Evolutionary conservation across 2,113 vertebrate species (phyloP).

Genomic region (Mystacornis crossleyi): DNA sequence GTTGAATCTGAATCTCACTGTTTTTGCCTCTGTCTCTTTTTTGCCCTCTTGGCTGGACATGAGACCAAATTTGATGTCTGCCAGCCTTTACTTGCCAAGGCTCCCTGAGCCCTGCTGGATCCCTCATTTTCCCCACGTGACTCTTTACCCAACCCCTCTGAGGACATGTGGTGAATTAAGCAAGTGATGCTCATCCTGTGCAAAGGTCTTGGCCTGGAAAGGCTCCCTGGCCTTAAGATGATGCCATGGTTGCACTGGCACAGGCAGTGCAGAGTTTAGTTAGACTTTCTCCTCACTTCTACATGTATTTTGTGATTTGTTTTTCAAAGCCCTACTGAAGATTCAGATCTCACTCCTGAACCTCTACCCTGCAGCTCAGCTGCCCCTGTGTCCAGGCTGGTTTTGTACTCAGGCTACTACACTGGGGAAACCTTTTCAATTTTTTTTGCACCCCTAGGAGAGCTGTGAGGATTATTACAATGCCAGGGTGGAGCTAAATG

Average conservation of each 20-base stretch:
- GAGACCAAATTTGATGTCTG: neutral
- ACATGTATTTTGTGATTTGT: neutral
- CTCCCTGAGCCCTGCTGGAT: neutral
- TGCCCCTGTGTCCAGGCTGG: neutral
- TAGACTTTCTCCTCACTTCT: neutral
- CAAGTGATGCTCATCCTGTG: neutral
- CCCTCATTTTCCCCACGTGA: neutral
- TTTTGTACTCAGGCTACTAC: neutral
- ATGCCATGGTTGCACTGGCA: neutral
- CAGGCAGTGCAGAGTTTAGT: neutral
- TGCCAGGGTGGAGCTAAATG: neutral
- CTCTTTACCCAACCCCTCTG: neutral
- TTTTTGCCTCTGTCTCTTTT: neutral
- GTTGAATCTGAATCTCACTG: neutral
- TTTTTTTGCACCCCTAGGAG: neutral
- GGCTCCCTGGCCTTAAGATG: neutral
- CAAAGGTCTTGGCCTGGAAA: neutral
- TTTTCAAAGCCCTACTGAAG: fast-evolving
- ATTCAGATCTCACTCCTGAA: neutral
- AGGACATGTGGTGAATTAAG: neutral
- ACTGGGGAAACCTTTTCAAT: neutral
- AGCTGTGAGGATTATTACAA: neutral
- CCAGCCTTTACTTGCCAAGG: neutral
- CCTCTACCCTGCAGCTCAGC: neutral
- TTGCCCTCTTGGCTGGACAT: neutral